phyloP scores from a whole-genome alignment of 2,797 vertebrate species.

The Mormyrops boulengeri region DNA sequence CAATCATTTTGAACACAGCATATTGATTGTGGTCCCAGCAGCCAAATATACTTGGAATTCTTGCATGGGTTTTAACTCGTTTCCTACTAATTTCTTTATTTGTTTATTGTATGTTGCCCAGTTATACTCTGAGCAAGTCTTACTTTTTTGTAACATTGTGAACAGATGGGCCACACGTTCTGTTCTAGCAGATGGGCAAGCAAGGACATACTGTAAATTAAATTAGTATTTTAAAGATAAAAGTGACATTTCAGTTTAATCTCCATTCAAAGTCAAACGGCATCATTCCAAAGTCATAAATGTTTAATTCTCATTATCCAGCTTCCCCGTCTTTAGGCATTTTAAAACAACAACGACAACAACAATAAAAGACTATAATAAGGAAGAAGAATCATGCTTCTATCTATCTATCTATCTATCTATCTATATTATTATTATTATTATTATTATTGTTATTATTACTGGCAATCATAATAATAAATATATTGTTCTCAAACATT shows the following conservation, averaged over 20 bases:
- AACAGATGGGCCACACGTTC: neutral
- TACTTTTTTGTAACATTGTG: conserved; percentile 10
- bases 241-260: neutral
- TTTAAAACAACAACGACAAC: neutral
- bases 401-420: neutral
- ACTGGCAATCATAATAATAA: neutral
- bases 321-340: neutral
- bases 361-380: neutral
- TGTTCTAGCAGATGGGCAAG: neutral
- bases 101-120: neutral
- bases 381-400: neutral
- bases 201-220: conserved; percentile 7
- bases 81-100: neutral
- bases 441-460: neutral
- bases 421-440: neutral
- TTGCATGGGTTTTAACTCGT: neutral
- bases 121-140: neutral
- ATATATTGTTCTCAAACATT: neutral
- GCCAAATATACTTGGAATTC: neutral
- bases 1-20: neutral
- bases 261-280: neutral
- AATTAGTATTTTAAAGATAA: conserved; percentile 18
- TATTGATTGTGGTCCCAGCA: neutral
- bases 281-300: neutral
- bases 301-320: neutral